These are phyloP conservation scores for Zaprionus ghesquierei DNA, from an alignment of 1,140 invertebrate genomes.

Conservation along the genomic window DNA sequence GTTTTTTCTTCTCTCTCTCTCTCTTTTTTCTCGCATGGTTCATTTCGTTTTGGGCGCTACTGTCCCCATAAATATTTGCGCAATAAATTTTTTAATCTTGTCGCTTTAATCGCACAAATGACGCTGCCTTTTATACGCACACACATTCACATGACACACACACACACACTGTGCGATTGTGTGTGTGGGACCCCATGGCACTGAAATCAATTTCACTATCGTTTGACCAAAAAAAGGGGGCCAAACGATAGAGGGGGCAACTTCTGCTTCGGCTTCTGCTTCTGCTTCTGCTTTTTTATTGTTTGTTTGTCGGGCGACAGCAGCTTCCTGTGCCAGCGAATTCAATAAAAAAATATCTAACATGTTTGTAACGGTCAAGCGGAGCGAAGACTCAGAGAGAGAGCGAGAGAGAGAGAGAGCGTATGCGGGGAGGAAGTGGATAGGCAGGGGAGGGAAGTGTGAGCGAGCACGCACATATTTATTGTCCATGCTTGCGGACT, in stretches of 20 bases:
- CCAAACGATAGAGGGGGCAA: background rate
- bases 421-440: background rate
- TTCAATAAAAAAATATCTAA: slow-evolving; percentile 78
- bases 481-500: slow-evolving; percentile 41
- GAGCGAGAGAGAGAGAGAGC: background rate
- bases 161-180: slow-evolving; percentile 37
- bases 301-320: slow-evolving; percentile 52
- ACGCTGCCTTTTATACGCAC: slow-evolving; percentile 70
- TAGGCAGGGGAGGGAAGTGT: background rate
- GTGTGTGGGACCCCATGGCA: slow-evolving; percentile 57
- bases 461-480: slow-evolving; percentile 59
- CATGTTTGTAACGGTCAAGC: slow-evolving; percentile 70
- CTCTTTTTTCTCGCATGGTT: background rate
- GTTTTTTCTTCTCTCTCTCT: slow-evolving; percentile 5
- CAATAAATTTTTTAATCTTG: slow-evolving; percentile 83
- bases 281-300: slow-evolving; percentile 45
- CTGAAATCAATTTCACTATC: slow-evolving; percentile 82
- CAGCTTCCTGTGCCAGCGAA: slow-evolving; percentile 58
- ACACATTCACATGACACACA: slow-evolving; percentile 17
- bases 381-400: too few relatives aligned
- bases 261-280: background rate
- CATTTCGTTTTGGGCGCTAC: slow-evolving; percentile 34
- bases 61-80: slow-evolving; percentile 82
- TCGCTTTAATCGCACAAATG: slow-evolving; percentile 82
- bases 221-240: slow-evolving; percentile 57